These are phyloP conservation scores for Carassius auratus DNA, from an alignment of 2,113 vertebrate genomes.

Conservation along the genomic window DNA sequence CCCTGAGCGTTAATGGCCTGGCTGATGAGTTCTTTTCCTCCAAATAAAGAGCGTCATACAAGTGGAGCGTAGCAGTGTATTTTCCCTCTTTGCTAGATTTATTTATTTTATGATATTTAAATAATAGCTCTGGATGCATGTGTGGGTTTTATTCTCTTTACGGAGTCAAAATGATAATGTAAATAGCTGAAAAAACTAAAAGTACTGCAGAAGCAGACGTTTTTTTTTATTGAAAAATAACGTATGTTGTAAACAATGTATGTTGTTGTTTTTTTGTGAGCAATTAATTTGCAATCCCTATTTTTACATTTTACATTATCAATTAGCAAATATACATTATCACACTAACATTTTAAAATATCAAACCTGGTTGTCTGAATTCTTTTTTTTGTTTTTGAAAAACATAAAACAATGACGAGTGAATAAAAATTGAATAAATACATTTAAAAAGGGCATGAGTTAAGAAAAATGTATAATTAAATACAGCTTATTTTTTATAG, in stretches of 20 bases:
- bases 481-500: not conserved
- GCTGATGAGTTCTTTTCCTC: constrained; percentile 16
- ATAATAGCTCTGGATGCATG: not conserved
- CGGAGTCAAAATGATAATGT: not conserved
- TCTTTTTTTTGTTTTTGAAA: not conserved
- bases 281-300: not conserved
- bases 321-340: too few relatives aligned
- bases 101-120: not conserved
- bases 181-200: too few relatives aligned
- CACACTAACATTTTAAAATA: constrained; percentile 1
- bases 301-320: too few relatives aligned
- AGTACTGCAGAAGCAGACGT: too few relatives aligned
- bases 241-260: too few relatives aligned
- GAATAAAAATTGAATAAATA: not conserved
- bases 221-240: not conserved
- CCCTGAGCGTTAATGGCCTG: constrained; percentile 31
- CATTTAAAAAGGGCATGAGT: too few relatives aligned
- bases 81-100: constrained; percentile 39
- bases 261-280: not conserved
- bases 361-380: not conserved
- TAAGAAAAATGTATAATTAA: too few relatives aligned
- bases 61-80: constrained; percentile 3
- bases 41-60: constrained; percentile 19
- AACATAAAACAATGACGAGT: not conserved
- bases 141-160: not conserved